Conservation (phyloP, 2,113 vertebrate species). For the Galbula dea region DNA sequence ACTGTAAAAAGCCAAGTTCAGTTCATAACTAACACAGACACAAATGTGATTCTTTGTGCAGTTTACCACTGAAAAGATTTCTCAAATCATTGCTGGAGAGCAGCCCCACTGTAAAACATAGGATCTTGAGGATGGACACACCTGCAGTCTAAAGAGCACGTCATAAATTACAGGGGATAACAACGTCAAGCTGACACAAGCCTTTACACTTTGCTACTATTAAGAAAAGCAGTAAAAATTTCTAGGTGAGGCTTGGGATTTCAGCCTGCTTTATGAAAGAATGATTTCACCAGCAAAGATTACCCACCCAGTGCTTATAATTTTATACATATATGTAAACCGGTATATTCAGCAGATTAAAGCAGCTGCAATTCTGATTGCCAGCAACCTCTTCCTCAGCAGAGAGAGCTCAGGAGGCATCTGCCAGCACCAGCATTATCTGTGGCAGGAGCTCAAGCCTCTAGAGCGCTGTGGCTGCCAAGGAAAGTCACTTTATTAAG, state of each 20-base stretch:
- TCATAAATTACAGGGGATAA: background rate
- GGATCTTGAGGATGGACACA: background rate
- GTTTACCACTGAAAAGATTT: background rate
- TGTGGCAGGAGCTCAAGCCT: background rate
- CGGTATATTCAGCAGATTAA: background rate
- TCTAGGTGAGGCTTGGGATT: background rate
- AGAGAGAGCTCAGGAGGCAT: background rate
- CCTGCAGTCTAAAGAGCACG: background rate
- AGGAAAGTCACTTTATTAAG: background rate
- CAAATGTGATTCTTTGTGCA: background rate
- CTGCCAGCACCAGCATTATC: background rate
- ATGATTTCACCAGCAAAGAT: background rate
- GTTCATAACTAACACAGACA: background rate
- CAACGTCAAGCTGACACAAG: background rate
- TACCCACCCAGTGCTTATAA: background rate
- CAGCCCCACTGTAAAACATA: background rate
- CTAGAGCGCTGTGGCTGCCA: accelerated
- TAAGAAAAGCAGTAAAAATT: background rate
- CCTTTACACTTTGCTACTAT: background rate
- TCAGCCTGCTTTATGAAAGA: background rate
- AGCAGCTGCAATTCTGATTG: background rate
- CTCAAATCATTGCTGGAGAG: background rate
- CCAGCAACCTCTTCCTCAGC: background rate
- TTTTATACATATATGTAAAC: background rate
- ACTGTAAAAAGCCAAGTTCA: background rate